Conservation (phyloP, 2,113 vertebrate genomes). For the Solea solea region DNA sequence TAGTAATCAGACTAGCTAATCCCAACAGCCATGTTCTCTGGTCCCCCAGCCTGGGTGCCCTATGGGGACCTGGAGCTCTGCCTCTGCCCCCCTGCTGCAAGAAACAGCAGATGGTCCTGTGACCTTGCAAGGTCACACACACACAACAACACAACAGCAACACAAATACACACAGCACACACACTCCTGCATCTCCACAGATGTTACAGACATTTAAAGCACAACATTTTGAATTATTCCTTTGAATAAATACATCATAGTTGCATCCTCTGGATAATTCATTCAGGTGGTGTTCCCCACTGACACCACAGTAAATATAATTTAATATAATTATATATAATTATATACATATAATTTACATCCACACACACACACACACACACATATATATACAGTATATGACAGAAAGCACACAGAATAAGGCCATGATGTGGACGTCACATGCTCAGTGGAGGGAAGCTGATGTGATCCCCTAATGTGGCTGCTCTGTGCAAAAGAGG, state of each 20-base stretch:
- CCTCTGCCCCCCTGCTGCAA: constrained; percentile 46
- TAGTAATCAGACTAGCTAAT: constrained; percentile 77
- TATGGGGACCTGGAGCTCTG: constrained; percentile 33
- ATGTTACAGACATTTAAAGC: neutral
- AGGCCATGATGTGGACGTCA: neutral
- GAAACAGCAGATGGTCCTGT: constrained; percentile 70
- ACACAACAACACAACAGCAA: neutral
- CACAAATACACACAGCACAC: neutral
- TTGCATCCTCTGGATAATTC: neutral
- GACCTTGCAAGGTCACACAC: constrained; percentile 59
- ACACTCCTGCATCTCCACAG: neutral
- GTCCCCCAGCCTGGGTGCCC: constrained; percentile 53
- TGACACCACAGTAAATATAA: too few species aligned
- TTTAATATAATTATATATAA: too few species aligned
- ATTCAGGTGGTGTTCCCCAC: too few species aligned
- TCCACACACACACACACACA: too few species aligned
- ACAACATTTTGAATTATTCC: neutral
- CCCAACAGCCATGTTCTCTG: constrained; percentile 58
- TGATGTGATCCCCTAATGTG: neutral
- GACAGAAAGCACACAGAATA: neutral
- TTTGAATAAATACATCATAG: neutral
- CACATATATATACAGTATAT: too few species aligned
- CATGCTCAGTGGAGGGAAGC: neutral
- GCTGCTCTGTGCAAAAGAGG: constrained; percentile 6
- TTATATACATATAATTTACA: too few species aligned